A percentile compares a stretch with the other conserved stretches of the same genome.
phyloP scores from a whole-genome alignment of 2,888 invertebrate genomes.

The Margaritifera margaritifera region DNA sequence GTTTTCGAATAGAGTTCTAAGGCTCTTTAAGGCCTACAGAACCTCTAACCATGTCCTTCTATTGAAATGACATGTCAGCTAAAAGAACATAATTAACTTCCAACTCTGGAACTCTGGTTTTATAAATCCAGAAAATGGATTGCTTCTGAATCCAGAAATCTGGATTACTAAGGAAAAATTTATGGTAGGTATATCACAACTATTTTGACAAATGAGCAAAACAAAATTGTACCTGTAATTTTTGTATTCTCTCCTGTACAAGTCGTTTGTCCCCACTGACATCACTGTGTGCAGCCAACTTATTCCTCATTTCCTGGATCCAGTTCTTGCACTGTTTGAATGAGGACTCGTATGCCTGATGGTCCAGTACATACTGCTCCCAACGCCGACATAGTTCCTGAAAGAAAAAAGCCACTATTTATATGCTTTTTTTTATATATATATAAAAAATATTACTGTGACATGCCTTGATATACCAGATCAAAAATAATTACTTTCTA shows the following conservation, averaged over 20 bases:
- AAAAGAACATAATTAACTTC: too few relatives aligned
- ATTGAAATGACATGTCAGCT: too few relatives aligned
- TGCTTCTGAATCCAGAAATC: too few relatives aligned
- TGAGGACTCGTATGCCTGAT: slow-evolving; percentile 79
- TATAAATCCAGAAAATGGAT: too few relatives aligned
- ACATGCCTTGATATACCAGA: neutral
- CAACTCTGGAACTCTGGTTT: too few relatives aligned
- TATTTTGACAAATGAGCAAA: neutral
- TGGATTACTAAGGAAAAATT: too few relatives aligned
- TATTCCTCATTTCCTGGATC: slow-evolving; percentile 69
- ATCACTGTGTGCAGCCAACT: slow-evolving; percentile 84
- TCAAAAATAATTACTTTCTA: neutral
- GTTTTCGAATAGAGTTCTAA: too few relatives aligned
- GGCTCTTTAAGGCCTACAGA: too few relatives aligned
- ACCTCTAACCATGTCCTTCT: too few relatives aligned
- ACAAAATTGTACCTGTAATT: slow-evolving; percentile 76
- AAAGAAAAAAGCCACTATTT: slow-evolving; percentile 5
- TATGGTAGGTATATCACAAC: neutral
- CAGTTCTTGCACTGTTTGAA: slow-evolving; percentile 61
- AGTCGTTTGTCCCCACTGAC: slow-evolving; percentile 90
- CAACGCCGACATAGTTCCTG: slow-evolving; percentile 91
- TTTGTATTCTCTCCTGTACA: slow-evolving; percentile 84
- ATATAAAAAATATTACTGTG: too few relatives aligned
- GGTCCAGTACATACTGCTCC: slow-evolving; percentile 83
- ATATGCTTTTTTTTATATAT: neutral